Evolutionary conservation across 1,140 invertebrate genomes (phyloP), one percentile per base, ranked within the genome.

Genomic region (Octopus sinensis): DNA sequence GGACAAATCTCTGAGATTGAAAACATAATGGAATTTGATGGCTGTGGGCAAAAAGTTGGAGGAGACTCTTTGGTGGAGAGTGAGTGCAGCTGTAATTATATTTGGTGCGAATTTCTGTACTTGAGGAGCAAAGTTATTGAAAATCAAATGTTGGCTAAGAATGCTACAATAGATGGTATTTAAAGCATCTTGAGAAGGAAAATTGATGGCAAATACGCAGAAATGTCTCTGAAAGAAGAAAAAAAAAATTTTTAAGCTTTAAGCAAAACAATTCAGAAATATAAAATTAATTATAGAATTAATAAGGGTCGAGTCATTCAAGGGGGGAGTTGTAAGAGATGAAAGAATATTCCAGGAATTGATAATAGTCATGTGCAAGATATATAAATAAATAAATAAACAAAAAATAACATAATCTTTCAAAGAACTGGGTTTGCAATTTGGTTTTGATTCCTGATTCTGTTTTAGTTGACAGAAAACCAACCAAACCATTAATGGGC

Each of bases 11-110:
- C 97, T 91, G 52, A 99, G 92, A 92, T 98, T 99, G 89, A 98
- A 99, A 82, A 98, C 94, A 86, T 99, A 99, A 91, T 98, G 97
- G 87, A 97, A 99, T 90, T 98, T 99, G 53, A 96, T 94, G 5
- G 97, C 97, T 52, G 97, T 98, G 5, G 97, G 97, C 76, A 98
- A 91, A 88, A 98, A 98, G 10, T 96, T 93, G 90, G 95, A 94
- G 10, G 94, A 92, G 4, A 95, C 94, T 91, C 96, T 96, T 85
- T 95, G 93, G 89, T 99, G 97, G 12, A 98, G 88, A 56, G 94
- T 93, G 53, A 98, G 92, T 0, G 96, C 94, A 30, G 95, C 95
- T 79, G 93, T 91, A 4, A 98, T 95, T 79, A 98, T 93, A 84
- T 94, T 95, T 43, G 93, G 91, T 3, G 91, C 88, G 54, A 94